Evolutionary conservation across 2,888 invertebrate genomes (phyloP).

Genomic region (Dasysyrphus tricinctus): DNA sequence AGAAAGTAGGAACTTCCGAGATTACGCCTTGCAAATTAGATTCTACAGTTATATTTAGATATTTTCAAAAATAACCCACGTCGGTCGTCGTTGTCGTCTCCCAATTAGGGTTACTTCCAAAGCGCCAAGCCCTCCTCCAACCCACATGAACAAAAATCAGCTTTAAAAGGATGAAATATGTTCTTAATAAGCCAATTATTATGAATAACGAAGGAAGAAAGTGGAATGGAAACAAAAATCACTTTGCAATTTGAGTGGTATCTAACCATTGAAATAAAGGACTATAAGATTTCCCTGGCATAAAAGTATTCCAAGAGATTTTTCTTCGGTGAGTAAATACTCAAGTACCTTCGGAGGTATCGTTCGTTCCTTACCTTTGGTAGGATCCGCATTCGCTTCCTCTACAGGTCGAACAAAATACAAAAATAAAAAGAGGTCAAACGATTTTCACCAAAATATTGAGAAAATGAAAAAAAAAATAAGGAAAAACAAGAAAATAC

Average conservation of each 20-base stretch:
- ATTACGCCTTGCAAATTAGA: conserved; percentile 8
- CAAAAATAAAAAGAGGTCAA: conserved; percentile 31
- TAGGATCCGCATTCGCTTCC: conserved; percentile 5
- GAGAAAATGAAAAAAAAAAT: not conserved
- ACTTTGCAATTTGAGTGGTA: conserved; percentile 51
- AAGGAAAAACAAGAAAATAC: not conserved
- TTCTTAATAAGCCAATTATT: conserved; percentile 71
- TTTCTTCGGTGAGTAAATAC: conserved; percentile 47
- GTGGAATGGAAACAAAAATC: conserved; percentile 59
- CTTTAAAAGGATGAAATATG: conserved; percentile 46
- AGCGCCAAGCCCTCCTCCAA: not conserved
- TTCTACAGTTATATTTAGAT: conserved; percentile 23
- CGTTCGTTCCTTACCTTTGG: not conserved
- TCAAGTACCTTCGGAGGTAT: conserved; percentile 48
- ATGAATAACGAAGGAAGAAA: conserved; percentile 49
- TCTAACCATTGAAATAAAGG: conserved; percentile 52
- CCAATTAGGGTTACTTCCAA: conserved; percentile 20
- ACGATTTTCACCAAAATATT: conserved; percentile 29
- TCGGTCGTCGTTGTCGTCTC: not conserved
- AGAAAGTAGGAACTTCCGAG: too few relatives aligned
- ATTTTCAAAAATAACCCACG: conserved; percentile 11
- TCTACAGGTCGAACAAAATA: not conserved
- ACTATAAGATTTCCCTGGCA: conserved; percentile 54
- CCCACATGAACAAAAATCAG: conserved; percentile 41
- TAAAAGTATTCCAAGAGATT: conserved; percentile 63